Evolutionary conservation across 1,140 invertebrate genomes (phyloP).

Genomic region (Spodoptera litura): DNA sequence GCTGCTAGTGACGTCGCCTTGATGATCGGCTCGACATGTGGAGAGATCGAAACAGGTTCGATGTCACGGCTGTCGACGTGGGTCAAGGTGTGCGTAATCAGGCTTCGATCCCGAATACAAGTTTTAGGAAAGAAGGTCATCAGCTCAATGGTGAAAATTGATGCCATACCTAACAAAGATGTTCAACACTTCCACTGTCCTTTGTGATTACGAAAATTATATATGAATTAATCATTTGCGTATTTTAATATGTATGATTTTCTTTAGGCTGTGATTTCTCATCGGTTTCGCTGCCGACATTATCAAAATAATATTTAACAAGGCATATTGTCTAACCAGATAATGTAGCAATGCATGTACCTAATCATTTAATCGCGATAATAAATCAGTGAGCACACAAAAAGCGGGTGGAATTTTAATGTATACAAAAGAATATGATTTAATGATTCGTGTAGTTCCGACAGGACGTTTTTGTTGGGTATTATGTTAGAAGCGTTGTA

Average conservation of each 20-base stretch:
- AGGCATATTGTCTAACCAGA: neutral
- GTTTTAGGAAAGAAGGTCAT: slow-evolving; percentile 38
- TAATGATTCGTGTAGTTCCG: slow-evolving; percentile 27
- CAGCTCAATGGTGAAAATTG: slow-evolving; percentile 8
- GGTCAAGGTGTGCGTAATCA: slow-evolving; percentile 56
- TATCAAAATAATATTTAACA: neutral
- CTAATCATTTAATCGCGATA: slow-evolving; percentile 4
- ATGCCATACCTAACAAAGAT: slow-evolving; percentile 13
- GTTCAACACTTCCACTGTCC: neutral
- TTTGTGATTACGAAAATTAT: neutral
- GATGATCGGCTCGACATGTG: slow-evolving; percentile 35
- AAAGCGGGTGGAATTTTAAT: slow-evolving; percentile 15
- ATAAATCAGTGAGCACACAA: slow-evolving; percentile 26
- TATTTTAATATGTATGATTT: slow-evolving; percentile 24
- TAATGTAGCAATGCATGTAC: slow-evolving; percentile 20
- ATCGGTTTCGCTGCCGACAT: slow-evolving; percentile 5
- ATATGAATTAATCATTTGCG: neutral
- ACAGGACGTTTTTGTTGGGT: slow-evolving; percentile 28
- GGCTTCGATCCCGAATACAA: slow-evolving; percentile 27
- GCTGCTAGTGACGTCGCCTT: slow-evolving; percentile 43
- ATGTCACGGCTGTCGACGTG: slow-evolving; percentile 65
- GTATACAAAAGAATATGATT: slow-evolving; percentile 31
- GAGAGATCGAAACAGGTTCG: slow-evolving; percentile 66
- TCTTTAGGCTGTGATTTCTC: slow-evolving; percentile 8
- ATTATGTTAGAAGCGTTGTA: slow-evolving; percentile 10